Evolutionary conservation across 2,888 invertebrate genomes (phyloP).

Genomic region (Xylophagus ater): DNA sequence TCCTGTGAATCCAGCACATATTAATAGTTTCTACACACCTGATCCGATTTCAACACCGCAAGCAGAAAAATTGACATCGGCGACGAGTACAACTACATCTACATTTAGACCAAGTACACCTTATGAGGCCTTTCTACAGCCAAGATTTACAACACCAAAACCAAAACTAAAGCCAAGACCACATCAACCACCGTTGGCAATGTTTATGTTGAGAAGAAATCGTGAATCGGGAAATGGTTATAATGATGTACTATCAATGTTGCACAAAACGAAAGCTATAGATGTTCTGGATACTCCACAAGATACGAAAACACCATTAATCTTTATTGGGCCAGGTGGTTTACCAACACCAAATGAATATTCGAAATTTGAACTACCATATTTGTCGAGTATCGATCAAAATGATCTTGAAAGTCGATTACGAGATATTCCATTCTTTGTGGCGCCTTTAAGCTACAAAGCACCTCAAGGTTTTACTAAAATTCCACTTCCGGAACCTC

Average conservation of each 20-base stretch:
- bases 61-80: conserved; percentile 4
- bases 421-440: conserved; percentile 69
- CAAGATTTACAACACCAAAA: conserved; percentile 37
- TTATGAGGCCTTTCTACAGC: conserved; percentile 20
- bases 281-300: conserved; percentile 65
- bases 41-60: conserved; percentile 24
- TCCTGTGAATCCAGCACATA: conserved; percentile 40
- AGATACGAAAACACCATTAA: conserved; percentile 55
- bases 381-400: conserved; percentile 60
- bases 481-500: conserved; percentile 75
- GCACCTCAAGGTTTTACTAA: conserved; percentile 77
- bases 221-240: conserved; percentile 22
- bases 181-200: conserved; percentile 74
- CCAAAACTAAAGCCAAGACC: conserved; percentile 57
- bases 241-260: conserved; percentile 55
- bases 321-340: conserved; percentile 72
- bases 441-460: conserved; percentile 72
- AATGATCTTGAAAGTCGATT: conserved; percentile 58
- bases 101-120: conserved; percentile 28
- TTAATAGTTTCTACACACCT: conserved; percentile 38
- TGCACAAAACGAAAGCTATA: conserved; percentile 61
- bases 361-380: conserved; percentile 71
- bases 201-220: conserved; percentile 53
- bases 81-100: conserved; percentile 23
- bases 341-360: conserved; percentile 60